phyloP scores from a whole-genome alignment of 2,113 vertebrate genomes.

The Salvelinus alpinus region DNA sequence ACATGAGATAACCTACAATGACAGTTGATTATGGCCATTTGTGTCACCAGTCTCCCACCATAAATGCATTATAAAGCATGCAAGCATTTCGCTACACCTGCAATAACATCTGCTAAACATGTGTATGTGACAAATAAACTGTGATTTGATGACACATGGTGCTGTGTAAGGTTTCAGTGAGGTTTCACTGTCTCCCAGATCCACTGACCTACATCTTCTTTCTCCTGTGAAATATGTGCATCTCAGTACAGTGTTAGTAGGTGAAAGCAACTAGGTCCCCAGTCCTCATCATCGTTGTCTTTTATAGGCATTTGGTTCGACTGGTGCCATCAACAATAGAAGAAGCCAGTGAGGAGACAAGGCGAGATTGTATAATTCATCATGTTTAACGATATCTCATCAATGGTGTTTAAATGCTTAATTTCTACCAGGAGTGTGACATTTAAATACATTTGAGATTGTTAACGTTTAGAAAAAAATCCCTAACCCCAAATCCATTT shows the following conservation, averaged over 20 bases:
- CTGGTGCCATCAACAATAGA: constrained; percentile 73
- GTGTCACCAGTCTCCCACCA: neutral
- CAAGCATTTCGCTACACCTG: no score
- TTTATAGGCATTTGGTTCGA: constrained; percentile 82
- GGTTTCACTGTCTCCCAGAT: constrained; percentile 56
- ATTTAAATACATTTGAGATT: no score
- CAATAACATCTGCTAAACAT: no score
- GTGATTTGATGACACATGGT: constrained; percentile 15
- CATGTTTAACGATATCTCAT: no score
- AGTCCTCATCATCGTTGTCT: constrained; percentile 51
- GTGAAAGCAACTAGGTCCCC: constrained; percentile 62
- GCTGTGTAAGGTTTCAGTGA: constrained; percentile 19
- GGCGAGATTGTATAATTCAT: constrained; percentile 55
- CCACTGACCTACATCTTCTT: constrained; percentile 64
- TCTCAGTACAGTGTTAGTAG: constrained; percentile 66
- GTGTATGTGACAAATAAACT: no score
- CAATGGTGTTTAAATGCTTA: no score
- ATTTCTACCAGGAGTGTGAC: no score
- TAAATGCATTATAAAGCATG: neutral
- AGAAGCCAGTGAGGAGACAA: constrained; percentile 65
- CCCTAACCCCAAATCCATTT: no score
- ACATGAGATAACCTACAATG: no score
- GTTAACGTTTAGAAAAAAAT: no score
- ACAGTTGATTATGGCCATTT: neutral
- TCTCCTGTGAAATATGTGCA: constrained; percentile 53